Evolutionary conservation across 2,888 invertebrate species (phyloP), one percentile per base, ranked within the genome.

Genomic region (Adelognathus sp.): DNA sequence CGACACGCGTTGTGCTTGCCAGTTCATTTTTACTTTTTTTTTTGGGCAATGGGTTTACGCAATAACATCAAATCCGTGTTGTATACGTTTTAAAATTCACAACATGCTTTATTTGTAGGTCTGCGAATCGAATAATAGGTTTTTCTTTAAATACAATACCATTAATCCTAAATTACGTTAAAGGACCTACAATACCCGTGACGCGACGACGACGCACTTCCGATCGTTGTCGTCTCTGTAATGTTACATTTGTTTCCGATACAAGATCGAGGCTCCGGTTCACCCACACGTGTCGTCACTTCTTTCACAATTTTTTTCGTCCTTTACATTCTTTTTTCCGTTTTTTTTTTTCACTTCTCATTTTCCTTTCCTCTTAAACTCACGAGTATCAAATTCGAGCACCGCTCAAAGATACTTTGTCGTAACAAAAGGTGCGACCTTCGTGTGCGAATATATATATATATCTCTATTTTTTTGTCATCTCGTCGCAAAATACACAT

Each of bases 31-130:
- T 7, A 21, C 21, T 9, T n/a, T n/a, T n/a, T 46, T 14, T 39
- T 11, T 11, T 14, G 41, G 46, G 46, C 2, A 2, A 9, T 46
- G 11, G 46, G 46, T 46, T 46, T 4, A 9, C 21, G 46, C n/a
- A 46, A 46, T 46, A 3, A 46, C 24, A 3, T 21, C 9, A 24
- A 11, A n/a, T 18, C 5, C 24, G 21, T 46, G 18, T 3, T n/a
- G n/a, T n/a, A n/a, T n/a, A n/a, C n/a, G 56, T 52, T 74, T 80
- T 85, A 85, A 86, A 85, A 85, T 86, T 86, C 85, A 86, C 86
- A 87, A 88, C 85, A 82, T 86, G 84, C 82, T 88, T 87, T 87
- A 87, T 88, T 46, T 88, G 82, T 84, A 87, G 82, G 82, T 84
- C 76, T 86, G 81, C 83, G 81, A 85, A 85, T 84, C 81, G 85